phyloP scores from a whole-genome alignment of 2,113 vertebrate species.

The Otis tarda region DNA sequence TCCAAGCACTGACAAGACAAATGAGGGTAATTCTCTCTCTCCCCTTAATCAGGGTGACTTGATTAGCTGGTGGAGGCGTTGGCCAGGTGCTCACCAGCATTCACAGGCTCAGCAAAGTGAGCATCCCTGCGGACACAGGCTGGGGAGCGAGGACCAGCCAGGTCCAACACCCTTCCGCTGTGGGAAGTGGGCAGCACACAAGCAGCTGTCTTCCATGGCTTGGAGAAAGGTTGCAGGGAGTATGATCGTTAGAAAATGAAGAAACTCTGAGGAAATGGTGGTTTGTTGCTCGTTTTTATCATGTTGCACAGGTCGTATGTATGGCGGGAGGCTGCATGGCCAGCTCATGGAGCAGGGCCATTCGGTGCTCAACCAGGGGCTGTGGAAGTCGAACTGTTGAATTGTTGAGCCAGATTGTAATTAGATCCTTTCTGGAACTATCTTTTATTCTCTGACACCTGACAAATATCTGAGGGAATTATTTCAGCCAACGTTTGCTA shows the following conservation, averaged over 20 bases:
- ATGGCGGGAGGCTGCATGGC: neutral
- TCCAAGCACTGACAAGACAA: slow-evolving; percentile 19
- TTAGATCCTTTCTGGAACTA: neutral
- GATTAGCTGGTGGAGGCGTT: neutral
- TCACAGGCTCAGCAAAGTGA: neutral
- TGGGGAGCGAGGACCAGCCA: neutral
- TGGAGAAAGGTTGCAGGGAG: neutral
- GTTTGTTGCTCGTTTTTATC: neutral
- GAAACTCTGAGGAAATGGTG: neutral
- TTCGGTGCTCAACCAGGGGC: neutral
- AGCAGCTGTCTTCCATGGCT: neutral
- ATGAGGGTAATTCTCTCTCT: slow-evolving; percentile 21
- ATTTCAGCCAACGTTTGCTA: neutral
- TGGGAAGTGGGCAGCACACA: neutral
- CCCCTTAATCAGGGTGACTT: slow-evolving; percentile 4
- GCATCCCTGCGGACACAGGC: neutral
- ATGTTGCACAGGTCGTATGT: fast-evolving
- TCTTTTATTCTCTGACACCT: neutral
- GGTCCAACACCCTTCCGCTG: neutral
- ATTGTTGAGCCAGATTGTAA: neutral
- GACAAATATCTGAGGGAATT: neutral
- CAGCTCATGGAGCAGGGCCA: neutral
- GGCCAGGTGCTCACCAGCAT: neutral
- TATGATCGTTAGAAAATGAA: neutral
- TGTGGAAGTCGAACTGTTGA: neutral